Conservation (phyloP, 2,797 vertebrate species). For the Acanthopagrus latus region DNA sequence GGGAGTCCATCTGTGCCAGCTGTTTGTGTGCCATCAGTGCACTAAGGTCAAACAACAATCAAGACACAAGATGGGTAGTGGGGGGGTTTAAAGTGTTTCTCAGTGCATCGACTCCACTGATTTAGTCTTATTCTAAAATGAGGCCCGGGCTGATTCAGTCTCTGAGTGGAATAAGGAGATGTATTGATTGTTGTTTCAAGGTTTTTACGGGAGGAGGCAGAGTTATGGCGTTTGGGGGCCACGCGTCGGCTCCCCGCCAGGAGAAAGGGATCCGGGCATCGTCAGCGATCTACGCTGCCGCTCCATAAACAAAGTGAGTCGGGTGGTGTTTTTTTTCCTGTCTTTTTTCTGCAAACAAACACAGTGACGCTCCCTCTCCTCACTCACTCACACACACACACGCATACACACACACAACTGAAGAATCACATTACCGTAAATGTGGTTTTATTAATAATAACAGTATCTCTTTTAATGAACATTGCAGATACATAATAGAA, state of each 20-base stretch:
- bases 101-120: conserved; percentile 36
- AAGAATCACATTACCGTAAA: conserved; percentile 69
- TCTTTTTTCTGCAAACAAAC: conserved; percentile 47
- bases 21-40: conserved; percentile 14
- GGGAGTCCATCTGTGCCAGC: not conserved
- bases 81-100: conserved; percentile 29
- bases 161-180: conserved; percentile 56
- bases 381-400: conserved; percentile 30
- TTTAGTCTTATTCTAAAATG: conserved; percentile 61
- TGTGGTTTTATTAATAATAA: conserved; percentile 88
- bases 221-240: conserved; percentile 55
- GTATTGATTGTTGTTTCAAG: conserved; percentile 76
- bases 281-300: conserved; percentile 68
- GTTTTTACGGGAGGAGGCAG: conserved; percentile 64
- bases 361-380: not conserved
- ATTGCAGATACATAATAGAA: conserved; percentile 88
- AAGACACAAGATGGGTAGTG: not conserved
- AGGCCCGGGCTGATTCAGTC: conserved; percentile 52
- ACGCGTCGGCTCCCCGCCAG: conserved; percentile 50
- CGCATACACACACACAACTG: conserved; percentile 42
- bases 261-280: conserved; percentile 39
- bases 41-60: conserved; percentile 46
- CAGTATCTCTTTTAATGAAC: conserved; percentile 88
- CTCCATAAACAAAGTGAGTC: conserved; percentile 65
- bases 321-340: conserved; percentile 19